A percentile compares a stretch with the other conserved stretches of the same genome.
These are phyloP conservation scores for Beris morrisii DNA, from an alignment of 2,888 invertebrate genomes.

Conservation along the genomic window DNA sequence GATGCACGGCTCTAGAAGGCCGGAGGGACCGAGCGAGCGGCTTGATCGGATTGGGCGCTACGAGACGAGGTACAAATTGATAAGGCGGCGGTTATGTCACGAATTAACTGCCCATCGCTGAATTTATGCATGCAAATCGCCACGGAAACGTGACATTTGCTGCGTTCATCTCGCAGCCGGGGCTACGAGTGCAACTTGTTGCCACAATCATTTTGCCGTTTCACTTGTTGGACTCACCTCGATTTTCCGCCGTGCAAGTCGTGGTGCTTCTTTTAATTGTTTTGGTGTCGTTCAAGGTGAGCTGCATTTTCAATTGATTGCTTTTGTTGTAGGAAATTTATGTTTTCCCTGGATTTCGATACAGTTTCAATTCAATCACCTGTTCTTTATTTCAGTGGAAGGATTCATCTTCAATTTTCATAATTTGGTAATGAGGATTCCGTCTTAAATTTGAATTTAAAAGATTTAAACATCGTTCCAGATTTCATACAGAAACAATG, in stretches of 20 bases:
- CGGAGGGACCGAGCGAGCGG: neutral
- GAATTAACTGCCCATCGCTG: constrained; percentile 39
- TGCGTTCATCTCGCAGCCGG: constrained; percentile 29
- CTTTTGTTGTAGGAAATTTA: too few species aligned
- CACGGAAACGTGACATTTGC: constrained; percentile 38
- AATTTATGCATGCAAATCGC: constrained; percentile 39
- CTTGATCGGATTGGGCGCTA: constrained; percentile 12
- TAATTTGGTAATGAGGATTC: too few species aligned
- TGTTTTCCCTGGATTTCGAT: too few species aligned
- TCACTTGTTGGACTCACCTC: constrained; percentile 32
- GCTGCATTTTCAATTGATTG: constrained; percentile 8
- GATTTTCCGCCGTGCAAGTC: constrained; percentile 5
- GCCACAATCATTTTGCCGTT: constrained; percentile 24
- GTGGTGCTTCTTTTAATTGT: constrained; percentile 7
- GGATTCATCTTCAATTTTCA: too few species aligned
- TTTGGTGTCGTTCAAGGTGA: constrained; percentile 17
- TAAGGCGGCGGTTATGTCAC: constrained; percentile 38
- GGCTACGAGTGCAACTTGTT: constrained; percentile 34
- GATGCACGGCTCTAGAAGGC: neutral
- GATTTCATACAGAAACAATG: neutral
- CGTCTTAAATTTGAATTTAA: too few species aligned
- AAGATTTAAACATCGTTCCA: too few species aligned
- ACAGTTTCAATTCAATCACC: too few species aligned
- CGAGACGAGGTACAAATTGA: constrained; percentile 36
- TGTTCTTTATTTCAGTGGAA: too few species aligned